phyloP scores from a whole-genome alignment of 1,140 invertebrate genomes.

The Centruroides vittatus region DNA sequence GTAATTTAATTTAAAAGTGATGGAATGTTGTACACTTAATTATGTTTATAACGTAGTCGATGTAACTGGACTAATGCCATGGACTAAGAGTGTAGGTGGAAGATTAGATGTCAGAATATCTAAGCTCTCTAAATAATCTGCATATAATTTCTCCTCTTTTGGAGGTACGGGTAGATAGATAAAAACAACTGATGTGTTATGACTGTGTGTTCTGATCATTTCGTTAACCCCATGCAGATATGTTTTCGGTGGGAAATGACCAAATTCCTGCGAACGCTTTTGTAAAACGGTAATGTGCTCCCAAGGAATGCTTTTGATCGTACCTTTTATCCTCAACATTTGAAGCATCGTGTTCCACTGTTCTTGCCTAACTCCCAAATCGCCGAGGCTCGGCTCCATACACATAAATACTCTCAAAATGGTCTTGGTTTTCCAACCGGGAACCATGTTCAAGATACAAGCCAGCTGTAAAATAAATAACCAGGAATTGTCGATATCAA shows the following conservation, averaged over 20 bases:
- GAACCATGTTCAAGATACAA: slow-evolving; percentile 85
- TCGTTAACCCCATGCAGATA: slow-evolving; percentile 48
- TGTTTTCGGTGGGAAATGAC: not conserved
- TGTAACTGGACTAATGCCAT: slow-evolving; percentile 87
- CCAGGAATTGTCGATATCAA: slow-evolving; percentile 56
- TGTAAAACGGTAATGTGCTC: slow-evolving; percentile 31
- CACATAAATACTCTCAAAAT: slow-evolving; percentile 72
- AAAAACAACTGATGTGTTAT: slow-evolving; percentile 62
- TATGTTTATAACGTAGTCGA: slow-evolving; percentile 67
- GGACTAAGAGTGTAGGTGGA: slow-evolving; percentile 81
- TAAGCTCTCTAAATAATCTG: slow-evolving; percentile 53
- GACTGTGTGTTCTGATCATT: slow-evolving; percentile 52
- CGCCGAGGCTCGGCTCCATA: slow-evolving; percentile 21
- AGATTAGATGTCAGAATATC: slow-evolving; percentile 67
- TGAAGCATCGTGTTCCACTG: slow-evolving; percentile 37
- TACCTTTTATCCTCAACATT: slow-evolving; percentile 41
- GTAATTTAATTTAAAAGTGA: no score
- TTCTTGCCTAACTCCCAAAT: slow-evolving; percentile 33
- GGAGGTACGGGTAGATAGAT: slow-evolving; percentile 69
- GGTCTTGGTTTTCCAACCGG: slow-evolving; percentile 57
- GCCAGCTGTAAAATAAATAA: slow-evolving; percentile 94
- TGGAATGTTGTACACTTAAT: not conserved
- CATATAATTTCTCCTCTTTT: slow-evolving; percentile 30
- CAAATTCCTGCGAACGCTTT: not conserved
- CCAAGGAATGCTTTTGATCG: slow-evolving; percentile 39